A percentile compares a stretch with the other conserved stretches of the same genome.
Conservation (phyloP, 2,113 vertebrate species). For the Drymodes brunneopygia region DNA sequence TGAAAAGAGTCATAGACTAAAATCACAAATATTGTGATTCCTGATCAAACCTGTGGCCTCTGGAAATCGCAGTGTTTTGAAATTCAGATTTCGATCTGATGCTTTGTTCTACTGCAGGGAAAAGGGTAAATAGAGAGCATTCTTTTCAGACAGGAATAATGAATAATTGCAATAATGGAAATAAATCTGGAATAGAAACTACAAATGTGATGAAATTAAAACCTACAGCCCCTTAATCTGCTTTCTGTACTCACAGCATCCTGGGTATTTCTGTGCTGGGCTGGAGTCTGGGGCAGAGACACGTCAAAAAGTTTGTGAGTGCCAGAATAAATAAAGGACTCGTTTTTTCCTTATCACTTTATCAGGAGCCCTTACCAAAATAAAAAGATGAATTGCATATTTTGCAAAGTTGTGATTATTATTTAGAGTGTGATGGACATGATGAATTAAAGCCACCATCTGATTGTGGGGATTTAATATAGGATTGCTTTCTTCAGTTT, state of each 20-base stretch:
- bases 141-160: neutral
- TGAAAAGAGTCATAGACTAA: neutral
- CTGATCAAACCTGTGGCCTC: neutral
- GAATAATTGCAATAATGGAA: neutral
- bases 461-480: neutral
- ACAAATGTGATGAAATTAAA: neutral
- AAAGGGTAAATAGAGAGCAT: neutral
- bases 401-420: neutral
- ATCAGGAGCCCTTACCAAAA: neutral
- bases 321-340: neutral
- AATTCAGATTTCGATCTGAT: neutral
- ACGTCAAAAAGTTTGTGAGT: too few species aligned
- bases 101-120: neutral
- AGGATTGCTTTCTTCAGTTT: neutral
- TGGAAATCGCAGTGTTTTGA: neutral
- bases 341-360: neutral
- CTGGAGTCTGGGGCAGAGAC: rapidly evolving
- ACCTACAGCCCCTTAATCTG: rapidly evolving
- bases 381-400: neutral
- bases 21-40: rapidly evolving
- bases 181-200: neutral
- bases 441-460: neutral
- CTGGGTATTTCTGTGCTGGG: neutral
- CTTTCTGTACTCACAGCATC: rapidly evolving
- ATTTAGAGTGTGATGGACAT: neutral